phyloP scores from a whole-genome alignment of 1,140 invertebrate species.

The Pinna nobilis region DNA sequence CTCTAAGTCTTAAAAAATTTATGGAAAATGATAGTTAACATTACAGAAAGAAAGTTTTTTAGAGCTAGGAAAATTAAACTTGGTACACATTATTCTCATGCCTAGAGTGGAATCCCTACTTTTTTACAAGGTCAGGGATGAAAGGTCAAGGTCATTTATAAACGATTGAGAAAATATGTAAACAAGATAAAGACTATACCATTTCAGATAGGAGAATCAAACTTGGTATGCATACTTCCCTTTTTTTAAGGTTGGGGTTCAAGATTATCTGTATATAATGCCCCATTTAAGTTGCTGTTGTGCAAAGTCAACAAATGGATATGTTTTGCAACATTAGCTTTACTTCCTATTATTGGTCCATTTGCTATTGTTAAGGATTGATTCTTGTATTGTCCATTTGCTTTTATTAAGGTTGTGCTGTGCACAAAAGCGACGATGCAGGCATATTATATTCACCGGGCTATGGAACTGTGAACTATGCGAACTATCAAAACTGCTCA shows the following conservation, averaged over 20 bases:
- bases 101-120: too few relatives aligned
- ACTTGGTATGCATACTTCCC: background rate
- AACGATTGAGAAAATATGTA: background rate
- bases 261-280: background rate
- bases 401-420: constrained; percentile 6
- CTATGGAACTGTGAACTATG: constrained; percentile 3
- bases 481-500: constrained; percentile 13
- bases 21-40: too few relatives aligned
- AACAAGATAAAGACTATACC: background rate
- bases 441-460: constrained; percentile 6
- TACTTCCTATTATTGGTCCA: background rate
- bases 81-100: too few relatives aligned
- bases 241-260: background rate
- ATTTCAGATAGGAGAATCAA: background rate
- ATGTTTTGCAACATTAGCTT: background rate
- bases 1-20: too few relatives aligned
- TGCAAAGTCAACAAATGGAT: background rate
- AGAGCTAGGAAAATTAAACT: too few relatives aligned
- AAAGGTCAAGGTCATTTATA: too few relatives aligned
- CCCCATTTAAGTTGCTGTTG: background rate
- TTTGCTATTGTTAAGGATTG: too few relatives aligned
- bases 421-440: background rate
- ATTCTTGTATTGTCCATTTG: too few relatives aligned
- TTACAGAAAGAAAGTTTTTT: too few relatives aligned
- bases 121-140: too few relatives aligned